Percentiles rank a stretch among this genome's conserved stretches.
These are phyloP conservation scores for Cremastinae sp. DNA, from an alignment of 2,888 invertebrate species.

Conservation along the genomic window DNA sequence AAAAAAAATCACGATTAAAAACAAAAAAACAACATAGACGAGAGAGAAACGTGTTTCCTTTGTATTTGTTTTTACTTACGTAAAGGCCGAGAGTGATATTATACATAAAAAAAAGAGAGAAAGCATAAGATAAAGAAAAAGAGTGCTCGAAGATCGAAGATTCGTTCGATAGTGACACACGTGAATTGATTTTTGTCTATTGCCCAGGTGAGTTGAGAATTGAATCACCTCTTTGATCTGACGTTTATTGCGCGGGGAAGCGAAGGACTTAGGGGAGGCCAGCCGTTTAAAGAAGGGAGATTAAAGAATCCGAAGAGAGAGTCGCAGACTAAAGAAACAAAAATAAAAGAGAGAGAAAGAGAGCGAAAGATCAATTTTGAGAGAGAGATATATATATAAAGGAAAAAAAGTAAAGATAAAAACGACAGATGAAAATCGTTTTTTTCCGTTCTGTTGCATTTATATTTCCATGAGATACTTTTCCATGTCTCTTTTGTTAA, in stretches of 20 bases:
- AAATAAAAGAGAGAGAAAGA: slow-evolving; percentile 38
- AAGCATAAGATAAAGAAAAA: slow-evolving; percentile 49
- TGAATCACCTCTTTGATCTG: slow-evolving; percentile 79
- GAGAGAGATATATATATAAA: slow-evolving; percentile 37
- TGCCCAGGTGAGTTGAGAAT: slow-evolving; percentile 81
- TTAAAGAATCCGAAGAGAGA: slow-evolving; percentile 47
- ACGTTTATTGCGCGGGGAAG: slow-evolving; percentile 80
- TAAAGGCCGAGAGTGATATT: slow-evolving; percentile 33
- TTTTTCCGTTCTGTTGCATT: slow-evolving; percentile 25
- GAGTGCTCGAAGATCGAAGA: slow-evolving; percentile 75
- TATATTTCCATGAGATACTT: slow-evolving; percentile 33
- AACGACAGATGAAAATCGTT: slow-evolving; percentile 48
- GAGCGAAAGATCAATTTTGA: slow-evolving; percentile 12
- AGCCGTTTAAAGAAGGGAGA: slow-evolving; percentile 73
- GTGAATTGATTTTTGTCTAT: slow-evolving; percentile 76
- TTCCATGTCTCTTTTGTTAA: slow-evolving; percentile 55
- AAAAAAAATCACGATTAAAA: slow-evolving; percentile 42
- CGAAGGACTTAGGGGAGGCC: slow-evolving; percentile 79
- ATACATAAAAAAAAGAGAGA: slow-evolving; percentile 30
- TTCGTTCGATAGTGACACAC: slow-evolving; percentile 73
- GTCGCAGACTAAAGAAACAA: slow-evolving; percentile 47
- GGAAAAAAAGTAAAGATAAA: slow-evolving; percentile 56
- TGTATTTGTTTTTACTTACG: slow-evolving; percentile 33
- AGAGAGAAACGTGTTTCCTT: slow-evolving; percentile 9
- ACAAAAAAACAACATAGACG: slow-evolving; percentile 27